A percentile compares a stretch with the other conserved stretches of the same genome.
These are phyloP conservation scores for Imbricaverruca yamaguchii DNA, from an alignment of 2,888 invertebrate genomes.

Conservation along the genomic window DNA sequence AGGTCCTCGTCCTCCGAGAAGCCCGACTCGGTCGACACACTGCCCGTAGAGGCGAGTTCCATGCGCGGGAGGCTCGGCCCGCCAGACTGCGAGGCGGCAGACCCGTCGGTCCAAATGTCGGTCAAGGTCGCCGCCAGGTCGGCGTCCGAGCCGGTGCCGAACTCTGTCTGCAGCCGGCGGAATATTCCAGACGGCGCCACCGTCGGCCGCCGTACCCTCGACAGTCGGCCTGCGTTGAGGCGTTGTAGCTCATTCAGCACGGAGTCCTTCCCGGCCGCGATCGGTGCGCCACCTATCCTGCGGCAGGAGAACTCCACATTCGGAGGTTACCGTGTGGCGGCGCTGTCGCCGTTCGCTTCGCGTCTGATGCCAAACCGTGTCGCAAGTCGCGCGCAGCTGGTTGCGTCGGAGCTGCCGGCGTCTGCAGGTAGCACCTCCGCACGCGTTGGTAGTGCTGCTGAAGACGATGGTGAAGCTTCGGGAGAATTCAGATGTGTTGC, in stretches of 20 bases:
- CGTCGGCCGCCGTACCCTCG: neutral
- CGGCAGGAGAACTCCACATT: neutral
- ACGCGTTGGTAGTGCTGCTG: neutral
- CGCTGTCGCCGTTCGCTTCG: neutral
- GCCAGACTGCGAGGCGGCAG: too few relatives aligned
- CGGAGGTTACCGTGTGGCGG: neutral
- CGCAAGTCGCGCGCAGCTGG: too few relatives aligned
- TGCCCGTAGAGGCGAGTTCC: neutral
- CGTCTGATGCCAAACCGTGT: neutral
- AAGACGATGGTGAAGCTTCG: too few relatives aligned
- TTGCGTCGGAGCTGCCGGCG: too few relatives aligned
- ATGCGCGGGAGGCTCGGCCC: neutral
- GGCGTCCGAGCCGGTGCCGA: neutral
- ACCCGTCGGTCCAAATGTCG: too few relatives aligned
- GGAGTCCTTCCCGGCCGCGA: neutral
- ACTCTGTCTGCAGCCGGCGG: neutral
- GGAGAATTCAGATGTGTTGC: too few relatives aligned
- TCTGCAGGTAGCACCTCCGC: neutral
- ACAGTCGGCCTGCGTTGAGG: neutral
- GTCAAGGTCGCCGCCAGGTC: too few relatives aligned
- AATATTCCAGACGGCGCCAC: neutral
- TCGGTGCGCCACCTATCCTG: neutral
- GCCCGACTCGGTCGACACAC: neutral
- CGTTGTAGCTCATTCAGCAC: neutral
- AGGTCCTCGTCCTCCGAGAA: slow-evolving; percentile 3